phyloP scores from a whole-genome alignment of 2,888 invertebrate genomes.

The Drosophila quinaria region DNA sequence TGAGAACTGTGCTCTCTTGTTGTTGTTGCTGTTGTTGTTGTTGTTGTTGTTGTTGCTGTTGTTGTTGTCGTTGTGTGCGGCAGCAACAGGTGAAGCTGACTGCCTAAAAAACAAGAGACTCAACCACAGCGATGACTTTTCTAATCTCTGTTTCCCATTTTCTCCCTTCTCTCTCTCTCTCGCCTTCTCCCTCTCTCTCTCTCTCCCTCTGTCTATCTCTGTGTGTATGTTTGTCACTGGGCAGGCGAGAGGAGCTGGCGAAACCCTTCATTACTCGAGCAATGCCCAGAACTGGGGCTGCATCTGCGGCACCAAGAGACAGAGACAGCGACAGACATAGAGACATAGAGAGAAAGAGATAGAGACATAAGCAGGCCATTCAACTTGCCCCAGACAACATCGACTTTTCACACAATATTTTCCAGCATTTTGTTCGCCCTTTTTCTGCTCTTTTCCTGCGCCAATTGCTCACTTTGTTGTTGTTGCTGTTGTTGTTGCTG shows the following conservation, averaged over 20 bases:
- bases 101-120: conserved; percentile 16
- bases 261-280: conserved; percentile 74
- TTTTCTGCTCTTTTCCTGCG: conserved; percentile 54
- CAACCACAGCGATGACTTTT: conserved; percentile 51
- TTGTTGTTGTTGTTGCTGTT: not conserved
- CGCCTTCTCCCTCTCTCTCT: not conserved
- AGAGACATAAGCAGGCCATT: conserved; percentile 68
- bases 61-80: conserved; percentile 7
- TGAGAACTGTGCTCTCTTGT: conserved; percentile 57
- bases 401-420: conserved; percentile 78
- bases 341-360: not conserved
- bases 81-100: conserved; percentile 65
- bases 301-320: conserved; percentile 3
- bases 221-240: conserved; percentile 40
- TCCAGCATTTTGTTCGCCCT: conserved; percentile 68
- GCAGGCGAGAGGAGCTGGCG: conserved; percentile 51
- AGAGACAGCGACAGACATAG: not conserved
- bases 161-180: conserved; percentile 6
- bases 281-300: conserved; percentile 49
- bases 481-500: conserved; percentile 12
- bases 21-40: conserved; percentile 14
- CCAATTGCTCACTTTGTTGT: conserved; percentile 16
- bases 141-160: conserved; percentile 36
- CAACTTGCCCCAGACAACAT: conserved; percentile 62
- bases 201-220: not conserved